phyloP scores from a whole-genome alignment of 2,113 vertebrate genomes.

The Ptilonorhynchus violaceus region DNA sequence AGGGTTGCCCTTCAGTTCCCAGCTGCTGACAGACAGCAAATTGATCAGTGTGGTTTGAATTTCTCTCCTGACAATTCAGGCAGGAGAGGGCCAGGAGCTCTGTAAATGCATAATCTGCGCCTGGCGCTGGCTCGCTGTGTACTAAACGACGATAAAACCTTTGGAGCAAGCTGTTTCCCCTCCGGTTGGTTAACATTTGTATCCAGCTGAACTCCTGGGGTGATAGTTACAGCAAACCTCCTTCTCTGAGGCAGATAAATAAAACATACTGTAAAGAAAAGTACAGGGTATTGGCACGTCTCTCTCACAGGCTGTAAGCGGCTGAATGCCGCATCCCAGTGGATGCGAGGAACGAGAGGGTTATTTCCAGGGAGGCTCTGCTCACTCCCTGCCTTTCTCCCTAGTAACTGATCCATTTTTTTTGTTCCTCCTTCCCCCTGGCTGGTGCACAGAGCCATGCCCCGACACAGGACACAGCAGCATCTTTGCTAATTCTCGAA shows the following conservation, averaged over 20 bases:
- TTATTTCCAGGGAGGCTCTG: background rate
- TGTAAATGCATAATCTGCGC: background rate
- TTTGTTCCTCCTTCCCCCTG: background rate
- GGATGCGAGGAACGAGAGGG: accelerated
- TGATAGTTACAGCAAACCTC: background rate
- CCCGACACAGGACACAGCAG: background rate
- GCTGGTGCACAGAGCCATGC: background rate
- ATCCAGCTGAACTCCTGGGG: background rate
- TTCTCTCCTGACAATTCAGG: background rate
- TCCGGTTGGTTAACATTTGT: background rate
- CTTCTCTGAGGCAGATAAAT: constrained; percentile 23
- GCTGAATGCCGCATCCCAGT: accelerated
- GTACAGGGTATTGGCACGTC: background rate
- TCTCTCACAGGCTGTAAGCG: background rate
- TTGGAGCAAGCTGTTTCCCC: background rate
- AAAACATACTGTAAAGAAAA: background rate
- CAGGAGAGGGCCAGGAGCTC: background rate
- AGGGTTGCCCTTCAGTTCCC: constrained; percentile 5
- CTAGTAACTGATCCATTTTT: background rate
- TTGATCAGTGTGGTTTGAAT: background rate
- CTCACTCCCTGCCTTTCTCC: background rate
- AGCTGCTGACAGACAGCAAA: background rate
- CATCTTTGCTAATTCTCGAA: constrained; percentile 39
- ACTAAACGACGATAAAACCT: background rate
- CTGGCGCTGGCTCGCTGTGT: background rate